These are phyloP conservation scores for Meta bourneti DNA, from an alignment of 2,888 invertebrate species.

Conservation along the genomic window DNA sequence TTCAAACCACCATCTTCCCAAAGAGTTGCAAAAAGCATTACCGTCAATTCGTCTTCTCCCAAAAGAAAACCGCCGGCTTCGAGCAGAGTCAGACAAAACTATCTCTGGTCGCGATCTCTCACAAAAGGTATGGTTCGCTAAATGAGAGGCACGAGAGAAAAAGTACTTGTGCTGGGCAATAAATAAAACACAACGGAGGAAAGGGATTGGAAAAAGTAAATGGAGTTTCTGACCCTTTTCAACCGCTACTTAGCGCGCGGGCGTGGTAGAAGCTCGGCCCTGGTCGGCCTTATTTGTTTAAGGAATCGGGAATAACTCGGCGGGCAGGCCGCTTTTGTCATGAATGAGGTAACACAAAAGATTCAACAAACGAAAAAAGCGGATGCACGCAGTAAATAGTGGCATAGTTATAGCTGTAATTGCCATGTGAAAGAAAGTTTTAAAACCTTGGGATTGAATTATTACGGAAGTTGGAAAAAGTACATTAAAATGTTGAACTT, in stretches of 20 bases:
- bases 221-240: conserved; percentile 67
- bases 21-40: neutral
- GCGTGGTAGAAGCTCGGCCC: conserved; percentile 34
- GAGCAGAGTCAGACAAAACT: conserved; percentile 43
- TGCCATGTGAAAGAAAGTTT: too few relatives aligned
- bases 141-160: conserved; percentile 26
- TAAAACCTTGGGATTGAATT: too few relatives aligned
- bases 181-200: conserved; percentile 5
- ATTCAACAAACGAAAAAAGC: too few relatives aligned
- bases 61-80: neutral
- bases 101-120: conserved; percentile 48
- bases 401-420: too few relatives aligned
- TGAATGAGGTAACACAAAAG: neutral
- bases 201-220: conserved; percentile 43
- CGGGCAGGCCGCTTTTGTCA: conserved; percentile 32
- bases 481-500: too few relatives aligned
- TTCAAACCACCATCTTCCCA: conserved; percentile 39
- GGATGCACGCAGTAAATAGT: too few relatives aligned
- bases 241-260: conserved; percentile 49
- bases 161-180: neutral
- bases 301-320: conserved; percentile 48
- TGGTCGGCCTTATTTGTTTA: conserved; percentile 55
- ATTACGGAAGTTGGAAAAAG: too few relatives aligned
- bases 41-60: conserved; percentile 25
- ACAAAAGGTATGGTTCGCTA: neutral